phyloP scores from a whole-genome alignment of 2,113 vertebrate genomes.

The Hucho hucho region DNA sequence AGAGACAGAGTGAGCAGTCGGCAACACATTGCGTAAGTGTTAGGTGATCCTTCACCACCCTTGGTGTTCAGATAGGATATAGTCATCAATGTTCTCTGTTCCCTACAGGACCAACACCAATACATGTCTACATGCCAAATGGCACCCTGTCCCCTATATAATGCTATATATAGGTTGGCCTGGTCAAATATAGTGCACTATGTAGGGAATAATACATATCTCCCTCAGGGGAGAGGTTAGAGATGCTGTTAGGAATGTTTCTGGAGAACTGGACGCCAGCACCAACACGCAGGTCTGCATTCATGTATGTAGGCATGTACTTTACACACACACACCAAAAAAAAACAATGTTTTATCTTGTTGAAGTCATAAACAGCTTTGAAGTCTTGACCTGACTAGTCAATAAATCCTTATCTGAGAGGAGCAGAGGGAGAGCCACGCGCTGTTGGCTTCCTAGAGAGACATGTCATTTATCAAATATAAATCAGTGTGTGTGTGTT shows the following conservation, averaged over 20 bases:
- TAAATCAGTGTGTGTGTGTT: neutral
- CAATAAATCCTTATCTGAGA: constrained; percentile 3
- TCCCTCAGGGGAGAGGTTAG: neutral
- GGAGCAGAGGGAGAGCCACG: neutral
- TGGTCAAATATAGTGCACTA: too few species aligned
- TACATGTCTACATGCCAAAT: too few species aligned
- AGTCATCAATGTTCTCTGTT: too few species aligned
- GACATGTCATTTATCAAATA: constrained; percentile 3
- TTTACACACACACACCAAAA: neutral
- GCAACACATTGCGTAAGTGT: too few species aligned
- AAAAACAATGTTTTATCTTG: neutral
- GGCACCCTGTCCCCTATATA: too few species aligned
- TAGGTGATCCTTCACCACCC: neutral
- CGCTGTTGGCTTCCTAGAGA: neutral
- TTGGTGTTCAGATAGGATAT: too few species aligned
- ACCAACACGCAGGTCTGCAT: neutral
- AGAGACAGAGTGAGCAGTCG: too few species aligned
- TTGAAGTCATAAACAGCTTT: neutral
- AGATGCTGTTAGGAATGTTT: constrained; percentile 2
- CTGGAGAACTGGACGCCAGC: neutral
- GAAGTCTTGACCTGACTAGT: constrained; percentile 1
- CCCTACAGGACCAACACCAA: too few species aligned
- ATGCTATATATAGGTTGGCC: too few species aligned
- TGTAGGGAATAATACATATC: neutral
- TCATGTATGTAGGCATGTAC: neutral